These are phyloP conservation scores for Himantopus leucocephalus DNA, from an alignment of 2,113 vertebrate species.

Conservation along the genomic window DNA sequence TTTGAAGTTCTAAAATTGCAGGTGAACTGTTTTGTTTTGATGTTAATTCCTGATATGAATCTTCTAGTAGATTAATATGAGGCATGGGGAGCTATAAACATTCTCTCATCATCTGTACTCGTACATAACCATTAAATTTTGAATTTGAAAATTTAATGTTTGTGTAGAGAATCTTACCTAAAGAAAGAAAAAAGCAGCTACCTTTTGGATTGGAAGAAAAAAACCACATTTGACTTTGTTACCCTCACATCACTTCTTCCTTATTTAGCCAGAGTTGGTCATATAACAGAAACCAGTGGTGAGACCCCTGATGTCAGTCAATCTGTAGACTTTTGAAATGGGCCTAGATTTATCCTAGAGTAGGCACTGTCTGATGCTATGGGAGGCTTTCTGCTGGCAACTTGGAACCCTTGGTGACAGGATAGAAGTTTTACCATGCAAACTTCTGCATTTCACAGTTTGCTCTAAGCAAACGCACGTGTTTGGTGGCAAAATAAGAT, in stretches of 20 bases:
- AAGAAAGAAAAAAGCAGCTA: conserved; percentile 51
- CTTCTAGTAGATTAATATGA: not conserved
- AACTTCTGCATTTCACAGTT: not conserved
- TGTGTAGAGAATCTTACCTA: not conserved
- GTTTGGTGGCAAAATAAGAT: not conserved
- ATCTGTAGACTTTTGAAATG: not conserved
- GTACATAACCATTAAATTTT: conserved; percentile 23
- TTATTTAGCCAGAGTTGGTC: not conserved
- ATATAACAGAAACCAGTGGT: not conserved
- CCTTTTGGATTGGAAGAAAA: conserved; percentile 31
- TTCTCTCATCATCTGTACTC: conserved; percentile 64
- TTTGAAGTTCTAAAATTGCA: not conserved
- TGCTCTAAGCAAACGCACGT: not conserved
- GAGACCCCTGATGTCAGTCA: not conserved
- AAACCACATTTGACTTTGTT: not conserved
- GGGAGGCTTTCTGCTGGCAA: not conserved
- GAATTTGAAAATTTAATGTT: conserved; percentile 11
- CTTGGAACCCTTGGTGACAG: not conserved
- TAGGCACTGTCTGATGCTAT: not conserved
- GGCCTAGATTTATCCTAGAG: not conserved
- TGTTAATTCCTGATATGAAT: not conserved
- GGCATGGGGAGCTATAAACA: conserved; percentile 45
- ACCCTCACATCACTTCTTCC: not conserved
- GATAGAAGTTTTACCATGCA: not conserved
- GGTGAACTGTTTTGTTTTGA: not conserved